These are phyloP conservation scores for Okamejei kenojei DNA, from an alignment of 2,797 vertebrate genomes.

Conservation along the genomic window DNA sequence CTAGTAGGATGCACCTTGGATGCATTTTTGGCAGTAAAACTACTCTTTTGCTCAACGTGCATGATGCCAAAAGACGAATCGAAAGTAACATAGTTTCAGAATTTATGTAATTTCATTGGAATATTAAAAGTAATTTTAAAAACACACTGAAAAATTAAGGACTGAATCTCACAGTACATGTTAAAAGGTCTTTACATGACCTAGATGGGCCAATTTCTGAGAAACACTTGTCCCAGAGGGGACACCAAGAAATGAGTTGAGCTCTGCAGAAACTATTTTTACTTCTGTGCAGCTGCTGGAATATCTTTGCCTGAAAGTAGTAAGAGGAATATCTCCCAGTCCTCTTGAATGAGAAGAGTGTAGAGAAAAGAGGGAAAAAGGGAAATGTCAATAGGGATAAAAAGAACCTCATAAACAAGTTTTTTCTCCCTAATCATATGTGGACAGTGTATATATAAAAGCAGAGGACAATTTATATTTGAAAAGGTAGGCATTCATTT, in stretches of 20 bases:
- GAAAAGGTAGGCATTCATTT: background rate
- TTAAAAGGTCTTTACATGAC: background rate
- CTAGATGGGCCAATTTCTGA: background rate
- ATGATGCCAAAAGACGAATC: background rate
- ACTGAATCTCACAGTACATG: background rate
- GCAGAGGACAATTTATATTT: background rate
- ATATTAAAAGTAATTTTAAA: background rate
- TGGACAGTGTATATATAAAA: too few relatives aligned
- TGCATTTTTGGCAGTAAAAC: background rate
- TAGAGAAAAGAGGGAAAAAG: background rate
- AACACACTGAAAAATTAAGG: background rate
- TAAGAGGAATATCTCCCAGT: background rate
- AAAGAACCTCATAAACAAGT: background rate
- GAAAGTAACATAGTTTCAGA: background rate
- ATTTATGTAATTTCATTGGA: background rate
- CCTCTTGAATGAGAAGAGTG: background rate
- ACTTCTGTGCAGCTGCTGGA: background rate
- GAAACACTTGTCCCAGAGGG: background rate
- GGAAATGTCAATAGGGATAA: background rate
- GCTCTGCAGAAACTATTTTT: background rate
- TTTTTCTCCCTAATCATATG: background rate
- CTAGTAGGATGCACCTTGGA: background rate
- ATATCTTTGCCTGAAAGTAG: background rate
- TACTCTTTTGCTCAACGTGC: background rate
- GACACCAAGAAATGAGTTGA: background rate